phyloP scores from a whole-genome alignment of 2,113 vertebrate genomes.

The Pipa parva region DNA sequence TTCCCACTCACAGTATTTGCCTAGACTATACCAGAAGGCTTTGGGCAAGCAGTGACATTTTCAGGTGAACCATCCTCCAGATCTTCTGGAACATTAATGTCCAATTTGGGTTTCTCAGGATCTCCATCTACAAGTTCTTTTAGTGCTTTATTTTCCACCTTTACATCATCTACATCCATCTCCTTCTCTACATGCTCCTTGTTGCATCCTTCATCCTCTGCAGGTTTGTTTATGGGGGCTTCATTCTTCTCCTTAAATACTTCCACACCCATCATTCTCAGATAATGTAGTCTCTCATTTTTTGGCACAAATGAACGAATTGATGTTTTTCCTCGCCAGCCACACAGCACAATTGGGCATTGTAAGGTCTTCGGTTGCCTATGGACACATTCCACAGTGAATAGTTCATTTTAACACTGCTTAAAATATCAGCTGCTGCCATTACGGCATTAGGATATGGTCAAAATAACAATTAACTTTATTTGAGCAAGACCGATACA shows the following conservation, averaged over 20 bases:
- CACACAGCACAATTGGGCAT: conserved; percentile 89
- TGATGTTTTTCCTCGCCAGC: conserved; percentile 94
- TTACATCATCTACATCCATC: conserved; percentile 24
- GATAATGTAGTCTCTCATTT: conserved; percentile 91
- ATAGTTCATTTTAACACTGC: too few species aligned
- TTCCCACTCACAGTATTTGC: not conserved
- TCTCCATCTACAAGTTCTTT: conserved; percentile 48
- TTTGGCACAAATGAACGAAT: conserved; percentile 91
- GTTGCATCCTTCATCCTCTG: conserved; percentile 2
- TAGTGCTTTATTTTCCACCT: conserved; percentile 23
- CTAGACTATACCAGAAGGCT: not conserved
- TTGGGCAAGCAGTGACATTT: not conserved
- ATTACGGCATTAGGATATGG: too few species aligned
- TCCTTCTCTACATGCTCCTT: conserved; percentile 38
- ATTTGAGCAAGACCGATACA: too few species aligned
- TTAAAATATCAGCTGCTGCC: too few species aligned
- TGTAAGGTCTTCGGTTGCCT: conserved; percentile 77
- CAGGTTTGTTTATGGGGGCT: not conserved
- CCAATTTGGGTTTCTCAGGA: conserved; percentile 43
- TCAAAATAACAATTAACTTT: too few species aligned
- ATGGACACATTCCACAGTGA: not conserved
- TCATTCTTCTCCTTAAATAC: conserved; percentile 72
- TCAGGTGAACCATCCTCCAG: conserved; percentile 33
- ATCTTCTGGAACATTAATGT: conserved; percentile 44
- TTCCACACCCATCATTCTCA: conserved; percentile 93